phyloP scores from a whole-genome alignment of 1,140 invertebrate species.

The Whitmania pigra region DNA sequence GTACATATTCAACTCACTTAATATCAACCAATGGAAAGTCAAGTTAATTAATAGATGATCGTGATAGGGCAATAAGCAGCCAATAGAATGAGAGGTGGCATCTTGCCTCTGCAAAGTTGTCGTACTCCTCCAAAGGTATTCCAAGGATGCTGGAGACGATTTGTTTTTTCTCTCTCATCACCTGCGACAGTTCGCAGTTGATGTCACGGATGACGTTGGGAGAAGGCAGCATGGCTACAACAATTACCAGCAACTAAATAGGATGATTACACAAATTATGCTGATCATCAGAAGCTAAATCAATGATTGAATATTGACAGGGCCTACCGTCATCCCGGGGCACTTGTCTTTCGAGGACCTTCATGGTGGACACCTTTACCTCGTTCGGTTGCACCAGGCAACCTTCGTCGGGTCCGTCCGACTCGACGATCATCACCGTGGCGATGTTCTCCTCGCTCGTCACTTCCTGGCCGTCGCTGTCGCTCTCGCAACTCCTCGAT shows the following conservation, averaged over 20 bases:
- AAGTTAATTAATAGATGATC: neutral
- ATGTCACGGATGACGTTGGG: neutral
- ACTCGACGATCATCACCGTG: slow-evolving; percentile 8
- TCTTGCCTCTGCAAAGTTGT: neutral
- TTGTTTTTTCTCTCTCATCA: slow-evolving; percentile 11
- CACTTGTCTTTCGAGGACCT: neutral
- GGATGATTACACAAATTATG: too few relatives aligned
- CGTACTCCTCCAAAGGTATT: slow-evolving; percentile 1
- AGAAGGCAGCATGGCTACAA: neutral
- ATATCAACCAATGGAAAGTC: neutral
- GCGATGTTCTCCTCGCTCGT: neutral
- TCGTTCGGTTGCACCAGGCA: slow-evolving; percentile 14
- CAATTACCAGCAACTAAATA: neutral
- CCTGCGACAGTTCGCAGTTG: neutral
- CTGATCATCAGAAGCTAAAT: neutral
- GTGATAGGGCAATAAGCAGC: neutral
- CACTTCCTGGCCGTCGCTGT: neutral
- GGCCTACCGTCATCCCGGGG: neutral
- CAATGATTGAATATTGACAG: too few relatives aligned
- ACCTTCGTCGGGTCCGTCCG: neutral
- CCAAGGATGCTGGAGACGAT: slow-evolving; percentile 1
- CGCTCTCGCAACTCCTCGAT: neutral
- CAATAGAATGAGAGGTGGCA: too few relatives aligned
- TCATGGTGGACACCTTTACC: slow-evolving; percentile 11
- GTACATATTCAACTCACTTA: neutral